Evolutionary conservation across 2,888 invertebrate species (phyloP).

Genomic region (Drosophila leonis): DNA sequence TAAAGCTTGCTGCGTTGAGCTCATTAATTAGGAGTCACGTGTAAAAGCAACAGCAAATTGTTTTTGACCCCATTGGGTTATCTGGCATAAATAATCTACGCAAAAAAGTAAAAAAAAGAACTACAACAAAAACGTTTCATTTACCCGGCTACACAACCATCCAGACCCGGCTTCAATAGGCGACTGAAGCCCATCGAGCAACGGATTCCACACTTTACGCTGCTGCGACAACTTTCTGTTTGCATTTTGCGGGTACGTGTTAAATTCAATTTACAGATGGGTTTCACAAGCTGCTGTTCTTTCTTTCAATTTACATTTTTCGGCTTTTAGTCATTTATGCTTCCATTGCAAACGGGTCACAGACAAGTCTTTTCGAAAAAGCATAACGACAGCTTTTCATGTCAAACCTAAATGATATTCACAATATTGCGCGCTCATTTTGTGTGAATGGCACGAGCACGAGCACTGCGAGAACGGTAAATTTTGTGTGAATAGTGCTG

Average conservation of each 20-base stretch:
- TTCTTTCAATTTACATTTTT: constrained; percentile 6
- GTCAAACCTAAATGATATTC: constrained; percentile 6
- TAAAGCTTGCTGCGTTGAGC: neutral
- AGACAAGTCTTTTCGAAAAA: constrained; percentile 23
- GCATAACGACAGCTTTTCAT: constrained; percentile 4
- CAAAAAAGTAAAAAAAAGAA: neutral
- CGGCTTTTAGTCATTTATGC: neutral
- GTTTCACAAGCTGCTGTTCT: neutral
- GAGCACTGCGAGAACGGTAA: no score
- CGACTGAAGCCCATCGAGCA: constrained; percentile 24
- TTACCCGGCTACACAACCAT: constrained; percentile 14
- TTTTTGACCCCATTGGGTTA: constrained; percentile 10
- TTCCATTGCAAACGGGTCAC: neutral
- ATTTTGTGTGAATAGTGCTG: neutral
- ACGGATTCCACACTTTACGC: neutral
- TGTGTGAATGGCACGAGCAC: constrained; percentile 8
- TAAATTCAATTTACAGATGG: neutral
- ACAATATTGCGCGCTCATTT: neutral
- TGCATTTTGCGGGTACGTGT: constrained; percentile 21
- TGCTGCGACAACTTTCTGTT: constrained; percentile 41
- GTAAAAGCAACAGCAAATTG: constrained; percentile 10
- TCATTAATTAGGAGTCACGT: constrained; percentile 19
- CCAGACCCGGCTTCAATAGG: constrained; percentile 31
- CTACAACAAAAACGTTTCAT: neutral
- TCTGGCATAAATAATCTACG: neutral